Evolutionary conservation across 2,113 vertebrate genomes (phyloP), one percentile per base, ranked within the genome.

Genomic region (Melanotaenia duboulayi): DNA sequence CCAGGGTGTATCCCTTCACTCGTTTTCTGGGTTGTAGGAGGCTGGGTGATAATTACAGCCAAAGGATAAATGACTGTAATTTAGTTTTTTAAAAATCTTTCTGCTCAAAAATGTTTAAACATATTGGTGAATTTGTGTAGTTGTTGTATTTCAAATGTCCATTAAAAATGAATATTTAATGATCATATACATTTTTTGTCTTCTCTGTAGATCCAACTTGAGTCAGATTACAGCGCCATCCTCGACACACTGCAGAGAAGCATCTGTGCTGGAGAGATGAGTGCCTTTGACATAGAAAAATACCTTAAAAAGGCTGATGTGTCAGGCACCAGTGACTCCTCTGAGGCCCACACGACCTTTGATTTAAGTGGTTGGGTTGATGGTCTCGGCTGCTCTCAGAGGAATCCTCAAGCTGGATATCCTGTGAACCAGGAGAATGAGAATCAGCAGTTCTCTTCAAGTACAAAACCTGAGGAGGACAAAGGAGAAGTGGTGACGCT

Each of bases 251-350:
- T 89, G 46, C 95, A 96, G 77, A 93, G 86, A 77, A 92, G 71
- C 8, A 81, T 16, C 40, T 74, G 74, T 37, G 72, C 77, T 7
- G 90, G 77, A 65, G 93, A 94, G 19, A 55, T 80, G 13, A 90
- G 89, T 66, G 69, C 49, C 20, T 93, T 96, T 75, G 95, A 99
- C 90, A 92, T 98, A 73, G 97, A 98, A 80, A 98, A 96, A 88
- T 98, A 98, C 68, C 92, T 98, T 48, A 95, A 91, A 84, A 93
- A 87, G 89, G 91, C 91, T 1, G 93, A 97, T 1, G 35, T 92
- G 3, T 87, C 81, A n/a, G 80, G 37, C 51, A 87, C 90, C 91
- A 91, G 92, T 83, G 89, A 95, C 74, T 22, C 72, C 17, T 94
- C 92, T 25, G 60, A 71, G 23, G 90, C 81, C 28, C 88, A 90